Evolutionary conservation across 2,797 vertebrate species (phyloP).

Genomic region (Tiaroga cobitis): DNA sequence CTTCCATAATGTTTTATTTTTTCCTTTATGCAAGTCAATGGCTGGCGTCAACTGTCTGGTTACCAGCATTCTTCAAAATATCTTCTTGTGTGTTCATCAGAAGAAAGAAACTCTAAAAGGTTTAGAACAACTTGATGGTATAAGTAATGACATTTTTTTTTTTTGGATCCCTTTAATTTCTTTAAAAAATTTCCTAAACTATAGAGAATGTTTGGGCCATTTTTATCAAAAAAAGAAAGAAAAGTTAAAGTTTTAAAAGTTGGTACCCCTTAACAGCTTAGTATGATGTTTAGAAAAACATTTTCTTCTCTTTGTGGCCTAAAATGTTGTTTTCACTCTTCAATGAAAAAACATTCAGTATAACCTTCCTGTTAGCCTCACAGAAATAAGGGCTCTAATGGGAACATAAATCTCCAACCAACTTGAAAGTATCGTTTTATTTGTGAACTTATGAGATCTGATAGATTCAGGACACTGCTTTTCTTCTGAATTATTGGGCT

Average conservation of each 20-base stretch:
- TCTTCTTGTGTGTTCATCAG: no score
- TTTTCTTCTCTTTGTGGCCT: background rate
- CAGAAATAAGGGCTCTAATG: conserved; percentile 16
- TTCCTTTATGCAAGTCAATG: no score
- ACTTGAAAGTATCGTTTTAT: conserved; percentile 60
- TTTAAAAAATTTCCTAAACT: background rate
- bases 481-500: conserved; percentile 46
- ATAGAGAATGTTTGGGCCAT: background rate
- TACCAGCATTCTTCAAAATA: no score
- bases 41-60: no score
- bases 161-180: background rate
- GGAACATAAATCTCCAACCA: conserved; percentile 46
- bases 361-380: conserved; percentile 16
- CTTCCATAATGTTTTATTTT: no score
- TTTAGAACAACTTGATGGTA: no score
- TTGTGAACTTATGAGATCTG: conserved; percentile 68
- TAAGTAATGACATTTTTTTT: no score
- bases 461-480: conserved; percentile 71
- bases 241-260: background rate
- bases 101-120: no score
- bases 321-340: conserved; percentile 1
- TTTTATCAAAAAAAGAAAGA: background rate
- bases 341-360: background rate
- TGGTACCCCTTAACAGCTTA: background rate
- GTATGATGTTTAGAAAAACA: background rate